These are phyloP conservation scores for Pycnomerus fuliginosus DNA, from an alignment of 2,888 invertebrate genomes.

Conservation along the genomic window DNA sequence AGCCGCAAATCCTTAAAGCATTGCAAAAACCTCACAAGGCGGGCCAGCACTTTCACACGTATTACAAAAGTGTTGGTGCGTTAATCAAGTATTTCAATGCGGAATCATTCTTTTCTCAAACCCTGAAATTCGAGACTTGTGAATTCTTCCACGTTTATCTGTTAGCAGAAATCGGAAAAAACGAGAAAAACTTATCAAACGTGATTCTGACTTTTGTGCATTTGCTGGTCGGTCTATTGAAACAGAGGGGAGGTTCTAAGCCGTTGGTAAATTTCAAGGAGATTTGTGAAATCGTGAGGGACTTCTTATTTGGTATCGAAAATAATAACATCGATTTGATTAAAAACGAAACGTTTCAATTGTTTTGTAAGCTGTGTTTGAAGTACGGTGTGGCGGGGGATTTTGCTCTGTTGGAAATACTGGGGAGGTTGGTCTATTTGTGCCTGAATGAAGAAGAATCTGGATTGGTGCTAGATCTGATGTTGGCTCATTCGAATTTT, in stretches of 20 bases:
- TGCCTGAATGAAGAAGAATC: conserved; percentile 57
- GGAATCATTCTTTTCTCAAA: conserved; percentile 59
- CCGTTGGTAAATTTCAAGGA: conserved; percentile 20
- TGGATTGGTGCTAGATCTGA: conserved; percentile 68
- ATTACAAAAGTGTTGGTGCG: conserved; percentile 59
- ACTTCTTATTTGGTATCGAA: conserved; percentile 23
- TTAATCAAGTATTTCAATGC: conserved; percentile 65
- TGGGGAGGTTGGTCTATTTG: conserved; percentile 60
- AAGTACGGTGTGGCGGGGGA: conserved; percentile 60
- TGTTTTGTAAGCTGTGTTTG: conserved; percentile 63
- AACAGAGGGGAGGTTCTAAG: conserved; percentile 38
- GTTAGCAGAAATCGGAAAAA: conserved; percentile 52
- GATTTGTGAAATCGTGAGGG: conserved; percentile 29
- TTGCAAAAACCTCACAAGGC: conserved; percentile 71
- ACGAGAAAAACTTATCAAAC: conserved; percentile 54
- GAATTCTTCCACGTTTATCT: conserved; percentile 62
- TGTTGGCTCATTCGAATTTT: conserved; percentile 75
- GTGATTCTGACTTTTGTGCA: conserved; percentile 60
- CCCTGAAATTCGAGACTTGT: conserved; percentile 62
- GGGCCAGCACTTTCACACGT: conserved; percentile 63
- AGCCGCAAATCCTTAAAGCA: conserved; percentile 62
- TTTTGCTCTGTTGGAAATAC: conserved; percentile 47
- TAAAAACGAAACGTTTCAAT: no score
- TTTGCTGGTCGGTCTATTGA: conserved; percentile 54
- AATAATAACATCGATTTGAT: conserved; percentile 24